Percentiles rank a stretch among this genome's conserved stretches.
Evolutionary conservation across 2,888 invertebrate species (phyloP).

Genomic region (Teinopalpus imperialis): DNA sequence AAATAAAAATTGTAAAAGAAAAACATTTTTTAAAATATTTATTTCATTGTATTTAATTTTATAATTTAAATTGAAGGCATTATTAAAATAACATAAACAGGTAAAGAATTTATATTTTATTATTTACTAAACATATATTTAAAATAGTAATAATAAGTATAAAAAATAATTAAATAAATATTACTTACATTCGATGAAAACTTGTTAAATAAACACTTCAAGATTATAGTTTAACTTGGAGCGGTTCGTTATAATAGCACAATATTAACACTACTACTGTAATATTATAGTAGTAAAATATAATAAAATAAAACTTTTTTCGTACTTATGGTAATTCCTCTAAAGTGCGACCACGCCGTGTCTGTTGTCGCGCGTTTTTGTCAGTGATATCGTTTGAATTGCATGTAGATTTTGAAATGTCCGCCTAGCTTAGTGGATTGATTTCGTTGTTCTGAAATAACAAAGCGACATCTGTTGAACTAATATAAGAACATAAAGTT

Average conservation of each 20-base stretch:
- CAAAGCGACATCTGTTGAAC: conserved; percentile 46
- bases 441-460: conserved; percentile 33
- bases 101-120: no score
- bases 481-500: conserved; percentile 5
- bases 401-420: conserved; percentile 67
- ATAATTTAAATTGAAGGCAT: no score
- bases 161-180: conserved; percentile 5
- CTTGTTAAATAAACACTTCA: conserved; percentile 1
- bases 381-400: conserved; percentile 61
- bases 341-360: conserved; percentile 28
- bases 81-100: no score
- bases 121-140: no score
- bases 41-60: no score
- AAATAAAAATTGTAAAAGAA: no score
- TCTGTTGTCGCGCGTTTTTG: conserved; percentile 65
- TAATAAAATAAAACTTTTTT: conserved; percentile 5
- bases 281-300: conserved; percentile 17
- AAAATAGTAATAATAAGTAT: no score
- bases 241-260: conserved; percentile 10
- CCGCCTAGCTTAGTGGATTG: conserved; percentile 44
- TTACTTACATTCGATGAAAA: conserved; percentile 24
- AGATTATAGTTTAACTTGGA: no score
- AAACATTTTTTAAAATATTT: no score
- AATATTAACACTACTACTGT: conserved; percentile 24
- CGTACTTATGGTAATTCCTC: conserved; percentile 20